These are phyloP conservation scores for Progne subis DNA, from an alignment of 2,113 vertebrate species.

Conservation along the genomic window DNA sequence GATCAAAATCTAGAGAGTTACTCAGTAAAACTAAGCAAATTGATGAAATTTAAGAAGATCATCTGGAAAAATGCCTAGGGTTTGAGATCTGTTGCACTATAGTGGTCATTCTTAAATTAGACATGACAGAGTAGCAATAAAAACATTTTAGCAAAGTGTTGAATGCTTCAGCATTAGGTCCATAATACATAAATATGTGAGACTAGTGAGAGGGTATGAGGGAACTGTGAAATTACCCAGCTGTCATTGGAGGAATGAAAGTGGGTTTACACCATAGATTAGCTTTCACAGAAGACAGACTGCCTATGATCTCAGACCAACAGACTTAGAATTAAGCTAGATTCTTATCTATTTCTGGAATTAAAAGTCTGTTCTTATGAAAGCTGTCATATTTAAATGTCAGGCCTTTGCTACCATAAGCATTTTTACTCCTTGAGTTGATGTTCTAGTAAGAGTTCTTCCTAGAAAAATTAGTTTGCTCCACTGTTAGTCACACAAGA, in stretches of 20 bases:
- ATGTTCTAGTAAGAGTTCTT: neutral
- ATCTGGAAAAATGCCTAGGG: neutral
- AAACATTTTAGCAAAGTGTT: neutral
- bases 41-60: neutral
- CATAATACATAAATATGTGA: neutral
- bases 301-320: neutral
- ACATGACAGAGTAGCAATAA: neutral
- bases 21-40: neutral
- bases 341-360: conserved; percentile 14
- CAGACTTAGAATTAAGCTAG: neutral
- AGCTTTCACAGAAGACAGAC: neutral
- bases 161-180: neutral
- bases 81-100: neutral
- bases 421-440: neutral
- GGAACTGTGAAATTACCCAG: neutral
- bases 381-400: neutral
- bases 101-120: neutral
- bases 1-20: neutral
- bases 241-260: neutral
- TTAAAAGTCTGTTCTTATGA: neutral
- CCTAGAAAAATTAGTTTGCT: neutral
- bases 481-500: neutral
- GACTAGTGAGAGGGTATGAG: neutral
- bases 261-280: neutral
- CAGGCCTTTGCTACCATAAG: neutral